Conservation (phyloP, 1,140 invertebrate genomes). For the Phenacoccus solenopsis region DNA sequence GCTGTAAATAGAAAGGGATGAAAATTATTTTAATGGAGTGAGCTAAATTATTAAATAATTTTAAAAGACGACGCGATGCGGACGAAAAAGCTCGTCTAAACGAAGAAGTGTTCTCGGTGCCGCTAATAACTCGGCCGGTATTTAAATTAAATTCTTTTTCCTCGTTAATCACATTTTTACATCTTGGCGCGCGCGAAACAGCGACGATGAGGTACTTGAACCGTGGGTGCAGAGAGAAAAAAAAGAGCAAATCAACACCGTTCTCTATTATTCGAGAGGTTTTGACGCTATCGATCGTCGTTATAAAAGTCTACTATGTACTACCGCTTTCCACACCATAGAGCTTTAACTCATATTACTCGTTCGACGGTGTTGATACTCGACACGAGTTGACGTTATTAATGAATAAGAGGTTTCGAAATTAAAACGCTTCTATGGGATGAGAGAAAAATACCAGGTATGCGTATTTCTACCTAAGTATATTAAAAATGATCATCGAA, state of each 20-base stretch:
- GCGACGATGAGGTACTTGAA: background rate
- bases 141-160: conserved; percentile 4
- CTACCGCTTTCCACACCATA: no score
- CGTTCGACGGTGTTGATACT: no score
- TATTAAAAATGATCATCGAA: no score
- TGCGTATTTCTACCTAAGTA: no score
- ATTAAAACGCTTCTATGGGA: no score
- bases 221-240: background rate
- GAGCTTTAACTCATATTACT: no score
- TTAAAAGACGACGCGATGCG: background rate
- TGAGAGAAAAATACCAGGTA: no score
- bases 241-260: background rate
- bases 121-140: background rate
- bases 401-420: no score
- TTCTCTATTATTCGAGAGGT: background rate
- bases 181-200: background rate
- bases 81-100: no score
- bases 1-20: background rate
- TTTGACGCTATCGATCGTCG: no score
- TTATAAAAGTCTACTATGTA: no score
- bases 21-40: background rate
- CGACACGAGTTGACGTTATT: no score
- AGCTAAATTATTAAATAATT: background rate
- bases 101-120: background rate
- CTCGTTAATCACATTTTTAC: background rate